phyloP scores from a whole-genome alignment of 1,140 invertebrate genomes.

The Calliphora vicina region DNA sequence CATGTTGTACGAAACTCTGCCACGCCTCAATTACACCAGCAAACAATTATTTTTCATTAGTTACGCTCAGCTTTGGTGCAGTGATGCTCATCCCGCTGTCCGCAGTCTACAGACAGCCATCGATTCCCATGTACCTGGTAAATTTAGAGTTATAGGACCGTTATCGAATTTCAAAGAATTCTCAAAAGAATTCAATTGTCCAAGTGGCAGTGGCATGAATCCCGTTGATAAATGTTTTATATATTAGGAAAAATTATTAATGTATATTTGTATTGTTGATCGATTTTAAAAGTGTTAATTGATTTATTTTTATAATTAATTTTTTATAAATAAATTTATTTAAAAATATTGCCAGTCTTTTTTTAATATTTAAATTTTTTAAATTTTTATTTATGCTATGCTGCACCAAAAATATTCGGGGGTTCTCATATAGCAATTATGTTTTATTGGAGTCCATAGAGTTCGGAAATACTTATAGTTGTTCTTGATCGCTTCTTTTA shows the following conservation, averaged over 20 bases:
- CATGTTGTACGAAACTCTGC: slow-evolving; percentile 61
- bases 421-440: too few relatives aligned
- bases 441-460: too few relatives aligned
- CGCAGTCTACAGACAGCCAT: slow-evolving; percentile 49
- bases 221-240: slow-evolving; percentile 65
- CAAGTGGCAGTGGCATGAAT: slow-evolving; percentile 69
- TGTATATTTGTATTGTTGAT: too few relatives aligned
- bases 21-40: slow-evolving; percentile 65
- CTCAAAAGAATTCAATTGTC: slow-evolving; percentile 71
- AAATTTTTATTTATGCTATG: too few relatives aligned
- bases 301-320: too few relatives aligned
- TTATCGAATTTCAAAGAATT: slow-evolving; percentile 74
- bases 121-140: slow-evolving; percentile 66
- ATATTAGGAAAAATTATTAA: slow-evolving; percentile 43
- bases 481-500: too few relatives aligned
- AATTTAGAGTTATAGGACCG: slow-evolving; percentile 71
- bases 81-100: slow-evolving; percentile 42
- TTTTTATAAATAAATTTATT: too few relatives aligned
- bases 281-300: too few relatives aligned
- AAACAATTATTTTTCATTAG: slow-evolving; percentile 80
- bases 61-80: slow-evolving; percentile 68
- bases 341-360: too few relatives aligned
- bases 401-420: too few relatives aligned
- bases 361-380: too few relatives aligned
- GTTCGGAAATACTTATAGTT: too few relatives aligned